Percentiles rank a stretch among this genome's conserved stretches.
Evolutionary conservation across 2,888 invertebrate genomes (phyloP).

Genomic region (Dysmachus trigonus): DNA sequence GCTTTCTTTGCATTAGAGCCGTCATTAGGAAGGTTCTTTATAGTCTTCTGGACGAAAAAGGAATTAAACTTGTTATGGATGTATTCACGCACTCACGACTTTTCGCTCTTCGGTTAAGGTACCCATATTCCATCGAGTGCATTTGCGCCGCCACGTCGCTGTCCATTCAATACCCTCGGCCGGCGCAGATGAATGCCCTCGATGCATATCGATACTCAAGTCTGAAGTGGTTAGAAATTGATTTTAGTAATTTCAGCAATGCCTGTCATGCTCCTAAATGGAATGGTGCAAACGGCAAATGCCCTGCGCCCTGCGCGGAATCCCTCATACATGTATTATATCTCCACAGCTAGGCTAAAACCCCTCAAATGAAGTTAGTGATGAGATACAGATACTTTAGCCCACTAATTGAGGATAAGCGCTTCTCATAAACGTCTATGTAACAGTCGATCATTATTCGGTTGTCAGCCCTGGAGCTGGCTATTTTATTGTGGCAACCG

Average conservation of each 20-base stretch:
- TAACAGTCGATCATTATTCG: not conserved
- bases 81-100: slow-evolving; percentile 50
- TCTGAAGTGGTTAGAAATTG: slow-evolving; percentile 37
- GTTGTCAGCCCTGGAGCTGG: not conserved
- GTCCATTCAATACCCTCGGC: slow-evolving; percentile 23
- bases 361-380: not conserved
- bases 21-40: slow-evolving; percentile 47
- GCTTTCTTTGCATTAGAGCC: slow-evolving; percentile 44
- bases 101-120: slow-evolving; percentile 35
- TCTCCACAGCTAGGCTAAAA: not conserved
- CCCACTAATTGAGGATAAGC: not conserved
- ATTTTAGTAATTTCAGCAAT: slow-evolving; percentile 37
- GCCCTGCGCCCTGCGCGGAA: not conserved
- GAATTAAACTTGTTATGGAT: slow-evolving; percentile 49
- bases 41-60: slow-evolving; percentile 45
- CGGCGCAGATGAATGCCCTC: slow-evolving; percentile 29
- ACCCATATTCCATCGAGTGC: slow-evolving; percentile 19
- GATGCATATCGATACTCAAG: slow-evolving; percentile 31
- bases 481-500: not conserved
- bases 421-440: not conserved
- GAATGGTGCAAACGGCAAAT: not conserved
- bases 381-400: not conserved
- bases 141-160: not conserved
- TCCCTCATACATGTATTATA: not conserved
- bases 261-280: slow-evolving; percentile 39